A percentile compares a stretch with the other conserved stretches of the same genome.
phyloP scores from a whole-genome alignment of 2,113 vertebrate species.

The Chitala chitala region DNA sequence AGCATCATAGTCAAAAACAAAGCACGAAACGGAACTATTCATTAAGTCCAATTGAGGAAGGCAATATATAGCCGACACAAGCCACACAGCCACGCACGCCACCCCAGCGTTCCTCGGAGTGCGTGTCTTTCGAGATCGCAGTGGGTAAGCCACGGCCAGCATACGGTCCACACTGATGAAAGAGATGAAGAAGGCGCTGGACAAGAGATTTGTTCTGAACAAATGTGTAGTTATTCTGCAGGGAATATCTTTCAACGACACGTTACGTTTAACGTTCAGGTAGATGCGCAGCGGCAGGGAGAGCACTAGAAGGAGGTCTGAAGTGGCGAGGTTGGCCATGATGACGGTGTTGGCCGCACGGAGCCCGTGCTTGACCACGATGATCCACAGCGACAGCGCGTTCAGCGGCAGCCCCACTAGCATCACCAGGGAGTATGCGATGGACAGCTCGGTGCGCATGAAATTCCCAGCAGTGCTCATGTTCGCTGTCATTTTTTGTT shows the following conservation, averaged over 20 bases:
- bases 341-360: slow-evolving; percentile 39
- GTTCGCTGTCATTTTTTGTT: too few relatives aligned
- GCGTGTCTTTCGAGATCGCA: slow-evolving; percentile 44
- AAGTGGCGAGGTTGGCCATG: slow-evolving; percentile 52
- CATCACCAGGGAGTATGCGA: too few relatives aligned
- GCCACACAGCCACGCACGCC: slow-evolving; percentile 18
- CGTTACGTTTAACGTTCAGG: slow-evolving; percentile 32
- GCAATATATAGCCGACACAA: not conserved
- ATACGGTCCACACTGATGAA: slow-evolving; percentile 56
- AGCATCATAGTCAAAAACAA: not conserved
- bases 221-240: slow-evolving; percentile 44
- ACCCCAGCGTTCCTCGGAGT: slow-evolving; percentile 32
- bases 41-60: too few relatives aligned
- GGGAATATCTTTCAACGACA: slow-evolving; percentile 18
- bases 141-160: slow-evolving; percentile 54
- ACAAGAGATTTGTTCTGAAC: slow-evolving; percentile 51
- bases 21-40: too few relatives aligned
- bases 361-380: slow-evolving; percentile 37
- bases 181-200: slow-evolving; percentile 56
- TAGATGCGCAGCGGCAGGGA: slow-evolving; percentile 46
- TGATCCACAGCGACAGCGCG: slow-evolving; percentile 45
- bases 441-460: too few relatives aligned
- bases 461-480: too few relatives aligned
- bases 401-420: slow-evolving; percentile 51
- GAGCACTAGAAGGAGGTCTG: slow-evolving; percentile 51